Conservation (phyloP, 2,888 invertebrate species). For the Gerosis bhagava region DNA sequence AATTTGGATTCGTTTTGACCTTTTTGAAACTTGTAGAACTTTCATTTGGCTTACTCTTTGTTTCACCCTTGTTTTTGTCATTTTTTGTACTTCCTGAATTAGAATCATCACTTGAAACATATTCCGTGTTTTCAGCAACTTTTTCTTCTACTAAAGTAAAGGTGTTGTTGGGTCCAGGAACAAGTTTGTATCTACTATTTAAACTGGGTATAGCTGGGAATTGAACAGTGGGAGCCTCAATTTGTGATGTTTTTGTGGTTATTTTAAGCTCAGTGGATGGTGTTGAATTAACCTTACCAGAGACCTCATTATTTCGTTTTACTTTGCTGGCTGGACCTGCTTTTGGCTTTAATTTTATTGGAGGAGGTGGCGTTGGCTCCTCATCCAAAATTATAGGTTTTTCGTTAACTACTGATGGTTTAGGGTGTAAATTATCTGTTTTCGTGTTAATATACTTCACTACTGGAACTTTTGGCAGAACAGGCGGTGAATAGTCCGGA, state of each 20-base stretch:
- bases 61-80: conserved; percentile 2
- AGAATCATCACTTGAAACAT: conserved; percentile 20
- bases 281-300: too few relatives aligned
- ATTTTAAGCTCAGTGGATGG: too few relatives aligned
- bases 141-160: conserved; percentile 63
- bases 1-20: not conserved
- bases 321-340: conserved; percentile 69
- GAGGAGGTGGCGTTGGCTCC: conserved; percentile 31
- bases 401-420: conserved; percentile 37
- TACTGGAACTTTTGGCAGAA: conserved; percentile 56
- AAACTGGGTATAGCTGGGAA: conserved; percentile 53
- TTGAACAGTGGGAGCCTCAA: conserved; percentile 42
- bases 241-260: too few relatives aligned
- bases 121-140: conserved; percentile 31
- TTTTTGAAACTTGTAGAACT: not conserved
- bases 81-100: conserved; percentile 13
- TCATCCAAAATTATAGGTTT: conserved; percentile 33
- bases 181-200: conserved; percentile 61
- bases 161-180: conserved; percentile 70
- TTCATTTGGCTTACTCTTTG: conserved; percentile 14
- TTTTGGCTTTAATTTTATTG: conserved; percentile 51
- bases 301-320: conserved; percentile 41
- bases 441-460: conserved; percentile 68
- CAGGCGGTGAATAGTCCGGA: conserved; percentile 45
- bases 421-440: conserved; percentile 45